Base-by-base conservation (phyloP, 1,140 invertebrate genomes). In the Yoshiicerus persimilis region DNA sequence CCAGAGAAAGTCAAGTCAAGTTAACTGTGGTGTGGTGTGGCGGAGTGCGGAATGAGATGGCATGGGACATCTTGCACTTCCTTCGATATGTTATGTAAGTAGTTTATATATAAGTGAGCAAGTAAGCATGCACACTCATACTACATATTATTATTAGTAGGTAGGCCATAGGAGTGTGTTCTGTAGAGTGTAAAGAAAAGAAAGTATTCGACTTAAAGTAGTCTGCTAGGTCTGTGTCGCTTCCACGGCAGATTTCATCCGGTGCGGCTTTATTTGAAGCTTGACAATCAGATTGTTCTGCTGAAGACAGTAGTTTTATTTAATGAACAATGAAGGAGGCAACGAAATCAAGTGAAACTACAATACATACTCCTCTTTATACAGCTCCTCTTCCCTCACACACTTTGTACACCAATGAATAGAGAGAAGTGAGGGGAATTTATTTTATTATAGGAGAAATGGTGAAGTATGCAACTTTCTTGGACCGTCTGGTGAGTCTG, bases 381-480 rank as follows among this genome's bases (percentile, higher is more conserved):
- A 38, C 34, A 38, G 16, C 34, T 4, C 8, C 32, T 5, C 10
- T 13, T 66, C 64, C 64, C 11, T 16, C 16, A 13, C 30, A 30
- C 13, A 32, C 66, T 66, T 66, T 27, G 23, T 66, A 20, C 23
- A 8, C 25, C 75, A 80, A 80, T 80, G 75, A 80, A 80, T 80
- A 80, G 75, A 80, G 32, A 36, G 30, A 70, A 36, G 20, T 23
- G 34, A 80, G 27, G 83, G 47, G 41, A 85, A 85, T 85, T 85
- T 85, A 85, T 85, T 85, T 85, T 85, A 85, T 85, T 85, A 62
- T 85, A 32, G 75, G 47, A 85, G 83, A 85, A 47, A 85, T 27
- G 47, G n/a, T 85, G 83, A 85, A 47, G 83, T 85, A 85, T 85
- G 83, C 39, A 47, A 56, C 25, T 85, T 85, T 85, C 83, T 62